phyloP scores from a whole-genome alignment of 2,888 invertebrate species.

The Diarsia brunnea region DNA sequence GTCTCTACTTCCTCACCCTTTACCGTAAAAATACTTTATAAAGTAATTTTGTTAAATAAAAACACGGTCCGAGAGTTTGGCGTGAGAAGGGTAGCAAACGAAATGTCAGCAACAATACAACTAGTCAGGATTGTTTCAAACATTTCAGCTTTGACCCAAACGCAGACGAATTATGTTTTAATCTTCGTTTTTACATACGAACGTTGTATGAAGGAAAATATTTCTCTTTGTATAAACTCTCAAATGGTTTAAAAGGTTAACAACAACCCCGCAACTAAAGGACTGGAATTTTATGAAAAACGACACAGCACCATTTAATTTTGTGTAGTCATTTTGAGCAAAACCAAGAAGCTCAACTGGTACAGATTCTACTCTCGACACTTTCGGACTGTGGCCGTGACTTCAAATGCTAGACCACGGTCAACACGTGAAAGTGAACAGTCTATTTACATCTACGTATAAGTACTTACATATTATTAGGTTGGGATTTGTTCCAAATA shows the following conservation, averaged over 20 bases:
- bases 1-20: conserved; percentile 14
- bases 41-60: conserved; percentile 49
- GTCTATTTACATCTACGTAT: not conserved
- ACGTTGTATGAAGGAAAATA: conserved; percentile 41
- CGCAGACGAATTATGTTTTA: conserved; percentile 54
- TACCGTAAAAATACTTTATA: conserved; percentile 23
- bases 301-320: not conserved
- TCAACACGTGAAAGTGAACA: conserved; percentile 25
- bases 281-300: conserved; percentile 28
- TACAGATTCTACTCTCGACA: not conserved
- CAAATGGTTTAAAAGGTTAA: conserved; percentile 14
- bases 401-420: conserved; percentile 15
- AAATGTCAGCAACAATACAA: conserved; percentile 60
- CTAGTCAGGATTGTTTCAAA: conserved; percentile 58
- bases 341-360: not conserved
- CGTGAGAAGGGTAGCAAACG: conserved; percentile 49
- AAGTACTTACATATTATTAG: not conserved
- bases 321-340: conserved; percentile 2
- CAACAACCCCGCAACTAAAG: conserved; percentile 33
- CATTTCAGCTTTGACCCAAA: conserved; percentile 56
- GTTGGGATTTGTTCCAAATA: not conserved
- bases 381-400: conserved; percentile 14
- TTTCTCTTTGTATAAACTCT: conserved; percentile 31
- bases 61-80: conserved; percentile 11
- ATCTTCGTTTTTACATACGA: conserved; percentile 47